Evolutionary conservation across 2,888 invertebrate species (phyloP).

Genomic region (Pristionchus maxplancki): DNA sequence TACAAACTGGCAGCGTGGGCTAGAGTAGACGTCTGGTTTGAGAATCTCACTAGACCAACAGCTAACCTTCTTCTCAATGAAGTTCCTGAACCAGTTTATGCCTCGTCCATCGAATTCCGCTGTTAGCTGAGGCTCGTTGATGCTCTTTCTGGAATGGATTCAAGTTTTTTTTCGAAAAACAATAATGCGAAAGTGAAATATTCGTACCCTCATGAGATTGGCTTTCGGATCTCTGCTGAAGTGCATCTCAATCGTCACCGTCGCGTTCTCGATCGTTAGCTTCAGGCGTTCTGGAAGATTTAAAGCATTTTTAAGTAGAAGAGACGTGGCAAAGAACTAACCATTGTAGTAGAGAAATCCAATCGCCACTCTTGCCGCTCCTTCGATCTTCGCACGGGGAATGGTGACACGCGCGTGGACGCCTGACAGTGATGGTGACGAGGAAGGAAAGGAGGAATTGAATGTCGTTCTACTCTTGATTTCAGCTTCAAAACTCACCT

Average conservation of each 20-base stretch:
- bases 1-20: too few relatives aligned
- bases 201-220: slow-evolving; percentile 42
- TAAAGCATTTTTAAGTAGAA: too few relatives aligned
- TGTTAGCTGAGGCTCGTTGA: neutral
- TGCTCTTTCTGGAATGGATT: slow-evolving; percentile 45
- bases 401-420: slow-evolving; percentile 12
- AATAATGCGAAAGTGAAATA: too few relatives aligned
- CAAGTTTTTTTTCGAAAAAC: too few relatives aligned
- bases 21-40: too few relatives aligned
- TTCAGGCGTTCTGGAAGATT: neutral
- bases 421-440: too few relatives aligned
- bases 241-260: slow-evolving; percentile 40
- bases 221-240: slow-evolving; percentile 37
- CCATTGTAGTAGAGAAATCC: slow-evolving; percentile 41
- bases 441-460: too few relatives aligned
- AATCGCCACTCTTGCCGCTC: neutral
- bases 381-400: slow-evolving; percentile 20
- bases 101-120: slow-evolving; percentile 37
- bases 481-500: too few relatives aligned
- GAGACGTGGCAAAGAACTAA: too few relatives aligned
- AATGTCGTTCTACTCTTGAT: too few relatives aligned
- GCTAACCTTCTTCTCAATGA: slow-evolving; percentile 47
- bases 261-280: slow-evolving; percentile 18
- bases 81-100: slow-evolving; percentile 21
- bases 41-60: too few relatives aligned